These are phyloP conservation scores for Eulemur rufifrons DNA, from an alignment of 2,113 vertebrate species.

Conservation along the genomic window DNA sequence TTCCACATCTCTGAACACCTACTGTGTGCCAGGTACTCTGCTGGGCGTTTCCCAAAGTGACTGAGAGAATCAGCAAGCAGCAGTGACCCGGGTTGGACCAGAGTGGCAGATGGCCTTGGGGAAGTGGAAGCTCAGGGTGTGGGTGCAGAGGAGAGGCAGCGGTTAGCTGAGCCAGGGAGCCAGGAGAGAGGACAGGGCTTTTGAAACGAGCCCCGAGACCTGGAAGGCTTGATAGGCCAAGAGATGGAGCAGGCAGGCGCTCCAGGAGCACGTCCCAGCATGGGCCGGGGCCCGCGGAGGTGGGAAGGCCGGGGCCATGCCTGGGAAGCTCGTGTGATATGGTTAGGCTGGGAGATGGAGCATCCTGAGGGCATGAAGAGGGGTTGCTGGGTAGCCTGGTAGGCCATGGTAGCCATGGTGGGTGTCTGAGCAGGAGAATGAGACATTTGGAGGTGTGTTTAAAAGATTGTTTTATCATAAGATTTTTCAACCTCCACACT, in stretches of 20 bases:
- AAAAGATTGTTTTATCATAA: not conserved
- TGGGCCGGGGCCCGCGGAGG: not conserved
- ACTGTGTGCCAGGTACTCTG: not conserved
- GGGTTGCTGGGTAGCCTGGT: not conserved
- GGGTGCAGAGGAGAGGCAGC: not conserved
- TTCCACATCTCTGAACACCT: not conserved
- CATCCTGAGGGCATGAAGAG: not conserved
- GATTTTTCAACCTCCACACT: not conserved
- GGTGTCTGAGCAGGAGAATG: not conserved
- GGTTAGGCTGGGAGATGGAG: not conserved
- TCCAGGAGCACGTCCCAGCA: not conserved
- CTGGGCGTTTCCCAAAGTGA: not conserved
- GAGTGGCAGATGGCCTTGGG: not conserved
- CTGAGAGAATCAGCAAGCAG: not conserved
- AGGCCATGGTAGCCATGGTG: not conserved
- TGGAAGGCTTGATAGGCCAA: not conserved
- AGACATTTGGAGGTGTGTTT: not conserved
- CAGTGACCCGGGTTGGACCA: not conserved
- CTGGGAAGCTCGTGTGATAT: not conserved
- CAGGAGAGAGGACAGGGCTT: not conserved
- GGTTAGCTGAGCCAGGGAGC: not conserved
- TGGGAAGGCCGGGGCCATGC: not conserved
- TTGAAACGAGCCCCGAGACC: not conserved
- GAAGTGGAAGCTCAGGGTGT: not conserved
- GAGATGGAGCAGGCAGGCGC: not conserved